Percentiles rank a stretch among this genome's conserved stretches.
phyloP scores from a whole-genome alignment of 2,113 vertebrate genomes.

The Platichthys stellatus region DNA sequence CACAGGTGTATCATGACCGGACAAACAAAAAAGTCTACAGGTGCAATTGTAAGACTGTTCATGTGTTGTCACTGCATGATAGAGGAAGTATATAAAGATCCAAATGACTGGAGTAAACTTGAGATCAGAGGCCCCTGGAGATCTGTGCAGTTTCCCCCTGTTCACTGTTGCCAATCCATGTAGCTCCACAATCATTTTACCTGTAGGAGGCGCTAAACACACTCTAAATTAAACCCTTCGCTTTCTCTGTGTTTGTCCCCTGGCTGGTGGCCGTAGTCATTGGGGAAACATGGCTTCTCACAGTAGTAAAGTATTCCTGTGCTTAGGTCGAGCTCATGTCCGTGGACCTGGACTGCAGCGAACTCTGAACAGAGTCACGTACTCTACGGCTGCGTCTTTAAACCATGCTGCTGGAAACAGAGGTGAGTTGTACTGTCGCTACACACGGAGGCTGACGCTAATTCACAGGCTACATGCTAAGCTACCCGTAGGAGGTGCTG shows the following conservation, averaged over 20 bases:
- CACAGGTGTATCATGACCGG: no score
- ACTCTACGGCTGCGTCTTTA: slow-evolving; percentile 39
- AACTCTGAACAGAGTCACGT: slow-evolving; percentile 31
- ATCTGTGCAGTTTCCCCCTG: no score
- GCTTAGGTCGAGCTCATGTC: slow-evolving; percentile 56
- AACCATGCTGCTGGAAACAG: slow-evolving; percentile 23
- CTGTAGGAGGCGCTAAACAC: slow-evolving; percentile 30
- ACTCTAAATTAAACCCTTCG: background rate
- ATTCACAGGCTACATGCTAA: background rate
- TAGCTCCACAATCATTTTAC: background rate
- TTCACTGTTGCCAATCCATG: no score
- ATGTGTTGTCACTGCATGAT: no score
- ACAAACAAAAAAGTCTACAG: no score
- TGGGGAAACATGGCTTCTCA: slow-evolving; percentile 75
- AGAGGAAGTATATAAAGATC: no score
- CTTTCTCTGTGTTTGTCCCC: slow-evolving; percentile 5
- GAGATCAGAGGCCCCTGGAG: no score
- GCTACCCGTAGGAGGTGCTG: slow-evolving; percentile 5
- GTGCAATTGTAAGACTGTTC: no score
- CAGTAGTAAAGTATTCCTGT: slow-evolving; percentile 46
- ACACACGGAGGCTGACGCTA: background rate
- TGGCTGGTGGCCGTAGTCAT: slow-evolving; percentile 40
- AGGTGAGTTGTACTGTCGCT: slow-evolving; percentile 52
- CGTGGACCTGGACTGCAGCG: slow-evolving; percentile 24
- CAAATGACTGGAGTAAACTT: no score